Percentiles rank a stretch among this genome's conserved stretches.
phyloP scores from a whole-genome alignment of 2,113 vertebrate species.

The Ophiodon elongatus region DNA sequence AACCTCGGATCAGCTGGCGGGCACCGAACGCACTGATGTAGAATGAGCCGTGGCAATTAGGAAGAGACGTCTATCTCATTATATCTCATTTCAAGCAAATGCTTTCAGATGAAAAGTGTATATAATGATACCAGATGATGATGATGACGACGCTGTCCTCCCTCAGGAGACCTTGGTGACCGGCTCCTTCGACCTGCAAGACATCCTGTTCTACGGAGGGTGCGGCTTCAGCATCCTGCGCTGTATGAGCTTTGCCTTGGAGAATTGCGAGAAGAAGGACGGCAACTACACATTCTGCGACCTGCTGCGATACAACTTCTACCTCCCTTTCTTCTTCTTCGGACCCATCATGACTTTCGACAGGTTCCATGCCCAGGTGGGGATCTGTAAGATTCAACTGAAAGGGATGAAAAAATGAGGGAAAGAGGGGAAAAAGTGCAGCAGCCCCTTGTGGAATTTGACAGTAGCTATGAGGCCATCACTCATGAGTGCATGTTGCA shows the following conservation, averaged over 20 bases:
- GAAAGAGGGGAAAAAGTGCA: not conserved
- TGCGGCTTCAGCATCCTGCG: conserved; percentile 94
- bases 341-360: conserved; percentile 98
- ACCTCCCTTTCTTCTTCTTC: conserved; percentile 99
- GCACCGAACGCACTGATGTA: not conserved
- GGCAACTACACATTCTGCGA: conserved; percentile 90
- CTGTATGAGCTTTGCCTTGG: conserved; percentile 95
- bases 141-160: not conserved
- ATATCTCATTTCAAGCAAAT: not conserved
- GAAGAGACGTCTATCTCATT: not conserved
- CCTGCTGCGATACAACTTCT: conserved; percentile 98
- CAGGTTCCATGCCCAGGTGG: conserved; percentile 91
- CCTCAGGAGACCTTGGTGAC: conserved; percentile 86
- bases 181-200: conserved; percentile 92
- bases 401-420: not conserved
- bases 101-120: not conserved
- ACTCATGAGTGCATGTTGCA: not conserved
- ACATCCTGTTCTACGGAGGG: conserved; percentile 95
- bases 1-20: not conserved
- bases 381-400: not conserved
- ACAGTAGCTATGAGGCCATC: conserved; percentile 4
- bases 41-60: not conserved
- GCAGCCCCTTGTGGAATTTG: not conserved
- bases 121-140: not conserved
- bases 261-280: conserved; percentile 89